Evolutionary conservation across 2,888 invertebrate genomes (phyloP), one percentile per base, ranked within the genome.

Genomic region (Machimus rusticus): DNA sequence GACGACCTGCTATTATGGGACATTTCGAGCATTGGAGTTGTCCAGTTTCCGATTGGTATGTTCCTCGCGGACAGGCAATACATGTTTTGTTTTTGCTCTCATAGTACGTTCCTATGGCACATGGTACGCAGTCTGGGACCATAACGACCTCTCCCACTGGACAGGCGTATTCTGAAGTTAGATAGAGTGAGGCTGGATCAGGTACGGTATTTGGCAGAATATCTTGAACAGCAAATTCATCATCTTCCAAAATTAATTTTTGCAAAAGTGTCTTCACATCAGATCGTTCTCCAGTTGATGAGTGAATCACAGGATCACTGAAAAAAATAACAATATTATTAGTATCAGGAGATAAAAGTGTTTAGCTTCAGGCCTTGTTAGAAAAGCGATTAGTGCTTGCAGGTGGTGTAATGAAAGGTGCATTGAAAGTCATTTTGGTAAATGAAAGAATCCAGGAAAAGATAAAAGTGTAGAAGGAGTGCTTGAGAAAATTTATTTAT

Each of bases 171-270:
- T 98, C 98, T 0, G 98, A 98, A 89, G 96, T 95, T n/a, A 99
- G 93, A 34, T 95, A 93, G 88, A 99, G 93, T 2, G 98, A 97
- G 12, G 98, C 97, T 87, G 98, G 97, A 93, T 99, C 98, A 0
- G 98, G 98, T 0, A 98, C 96, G 0, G 98, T 99, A 91, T 98
- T 99, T 19, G 99, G 99, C 86, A 98, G 93, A 90, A 98, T 98
- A 91, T 97, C 98, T 90, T 97, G 95, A 4, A 98, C 98, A 91
- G 98, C 98, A 91, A 98, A 98, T 92, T 98, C 97, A 93, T 98
- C 98, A 92, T 98, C 97, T 93, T 98, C 98, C 88, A 98, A 94
- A 89, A 99, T 98, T 1, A 98, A 94, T 92, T 96, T 96, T 93
- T 99, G 97, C 90, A 99, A 93, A 88, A 99, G 94, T 87, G 95